A percentile compares a stretch with the other conserved stretches of the same genome.
These are phyloP conservation scores for Trogon surrucura DNA, from an alignment of 2,113 vertebrate species.

Conservation along the genomic window DNA sequence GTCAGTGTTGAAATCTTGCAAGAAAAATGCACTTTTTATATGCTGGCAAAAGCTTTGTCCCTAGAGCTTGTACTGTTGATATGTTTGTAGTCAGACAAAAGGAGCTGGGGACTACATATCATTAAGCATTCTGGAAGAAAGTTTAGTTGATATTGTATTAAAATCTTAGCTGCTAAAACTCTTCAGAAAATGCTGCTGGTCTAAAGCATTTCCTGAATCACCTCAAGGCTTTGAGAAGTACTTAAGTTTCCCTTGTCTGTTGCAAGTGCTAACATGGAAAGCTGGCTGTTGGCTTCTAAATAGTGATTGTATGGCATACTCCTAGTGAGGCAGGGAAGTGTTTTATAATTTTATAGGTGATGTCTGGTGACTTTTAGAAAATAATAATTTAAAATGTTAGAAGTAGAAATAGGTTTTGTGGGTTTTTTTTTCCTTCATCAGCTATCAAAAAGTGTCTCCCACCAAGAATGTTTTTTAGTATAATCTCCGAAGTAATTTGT, in stretches of 20 bases:
- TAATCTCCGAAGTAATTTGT: not conserved
- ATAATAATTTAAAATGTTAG: not conserved
- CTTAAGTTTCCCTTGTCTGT: not conserved
- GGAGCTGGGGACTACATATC: not conserved
- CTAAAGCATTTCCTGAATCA: not conserved
- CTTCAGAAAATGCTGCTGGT: not conserved
- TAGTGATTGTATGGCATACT: accelerated
- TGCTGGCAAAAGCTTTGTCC: not conserved
- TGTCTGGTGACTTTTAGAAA: not conserved
- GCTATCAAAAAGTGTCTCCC: not conserved
- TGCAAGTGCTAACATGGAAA: not conserved
- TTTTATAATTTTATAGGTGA: not conserved
- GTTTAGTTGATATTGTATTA: not conserved
- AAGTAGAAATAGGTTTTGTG: not conserved
- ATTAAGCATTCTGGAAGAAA: not conserved
- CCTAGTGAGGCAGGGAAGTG: not conserved
- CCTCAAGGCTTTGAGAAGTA: not conserved
- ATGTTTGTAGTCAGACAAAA: not conserved
- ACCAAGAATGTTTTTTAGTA: not conserved
- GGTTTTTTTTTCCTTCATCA: not conserved
- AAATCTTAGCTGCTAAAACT: not conserved
- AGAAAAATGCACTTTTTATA: not conserved
- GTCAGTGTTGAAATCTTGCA: not conserved
- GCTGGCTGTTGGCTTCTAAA: not conserved
- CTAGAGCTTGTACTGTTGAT: not conserved